Conservation (phyloP, 2,797 vertebrate genomes). For the Euthynnus affinis region DNA sequence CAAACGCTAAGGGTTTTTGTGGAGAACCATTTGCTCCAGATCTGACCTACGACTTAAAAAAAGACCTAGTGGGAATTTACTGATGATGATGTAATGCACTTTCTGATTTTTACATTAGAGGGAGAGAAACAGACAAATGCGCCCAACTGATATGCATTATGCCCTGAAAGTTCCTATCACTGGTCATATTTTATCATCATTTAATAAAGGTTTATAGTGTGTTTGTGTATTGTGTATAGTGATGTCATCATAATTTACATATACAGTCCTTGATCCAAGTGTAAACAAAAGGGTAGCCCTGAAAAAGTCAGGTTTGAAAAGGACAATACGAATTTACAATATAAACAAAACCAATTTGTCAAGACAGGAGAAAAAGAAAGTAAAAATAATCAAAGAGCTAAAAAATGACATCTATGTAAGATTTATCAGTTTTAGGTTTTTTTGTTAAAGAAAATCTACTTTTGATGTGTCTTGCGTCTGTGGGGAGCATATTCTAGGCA, state of each 20-base stretch:
- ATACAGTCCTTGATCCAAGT: not conserved
- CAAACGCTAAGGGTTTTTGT: not conserved
- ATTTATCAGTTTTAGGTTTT: too few species aligned
- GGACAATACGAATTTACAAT: too few species aligned
- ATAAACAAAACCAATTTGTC: too few species aligned
- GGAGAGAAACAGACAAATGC: not conserved
- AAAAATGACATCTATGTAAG: too few species aligned
- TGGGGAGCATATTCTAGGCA: too few species aligned
- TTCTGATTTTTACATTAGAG: conserved; percentile 15
- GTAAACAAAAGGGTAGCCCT: not conserved
- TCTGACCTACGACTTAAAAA: conserved; percentile 20
- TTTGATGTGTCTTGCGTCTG: too few species aligned
- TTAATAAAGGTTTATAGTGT: not conserved
- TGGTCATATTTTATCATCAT: not conserved
- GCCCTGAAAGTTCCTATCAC: not conserved
- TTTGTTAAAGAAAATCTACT: too few species aligned
- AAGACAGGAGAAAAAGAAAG: too few species aligned
- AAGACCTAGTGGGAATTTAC: conserved; percentile 1
- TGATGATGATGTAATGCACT: conserved; percentile 40
- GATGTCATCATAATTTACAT: not conserved
- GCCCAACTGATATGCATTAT: not conserved
- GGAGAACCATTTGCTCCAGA: not conserved
- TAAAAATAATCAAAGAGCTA: too few species aligned
- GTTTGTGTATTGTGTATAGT: not conserved
- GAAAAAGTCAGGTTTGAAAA: too few species aligned